These are phyloP conservation scores for Sericinus montela DNA, from an alignment of 2,888 invertebrate species.

Conservation along the genomic window DNA sequence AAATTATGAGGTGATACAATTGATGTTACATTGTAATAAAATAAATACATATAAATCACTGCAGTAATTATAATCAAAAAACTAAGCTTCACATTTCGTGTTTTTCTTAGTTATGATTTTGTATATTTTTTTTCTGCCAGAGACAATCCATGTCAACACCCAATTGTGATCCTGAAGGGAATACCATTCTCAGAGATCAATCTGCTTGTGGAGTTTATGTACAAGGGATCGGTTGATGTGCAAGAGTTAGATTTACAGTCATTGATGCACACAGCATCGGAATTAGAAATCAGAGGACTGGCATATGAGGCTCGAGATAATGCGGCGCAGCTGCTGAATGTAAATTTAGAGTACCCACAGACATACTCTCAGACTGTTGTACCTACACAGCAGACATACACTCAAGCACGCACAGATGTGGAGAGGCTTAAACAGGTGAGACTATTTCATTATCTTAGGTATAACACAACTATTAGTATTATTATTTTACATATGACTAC, in stretches of 20 bases:
- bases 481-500: no score
- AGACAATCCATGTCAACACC: constrained; percentile 86
- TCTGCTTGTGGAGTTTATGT: constrained; percentile 84
- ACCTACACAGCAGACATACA: constrained; percentile 39
- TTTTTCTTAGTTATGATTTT: constrained; percentile 10
- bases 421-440: constrained; percentile 72
- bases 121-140: constrained; percentile 38
- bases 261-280: constrained; percentile 83
- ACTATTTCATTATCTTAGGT: no score
- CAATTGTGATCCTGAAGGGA: constrained; percentile 84
- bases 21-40: constrained; percentile 21
- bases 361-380: constrained; percentile 53
- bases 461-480: no score
- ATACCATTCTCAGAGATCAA: constrained; percentile 83
- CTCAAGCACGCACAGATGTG: constrained; percentile 65
- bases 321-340: constrained; percentile 75
- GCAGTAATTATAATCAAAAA: neutral
- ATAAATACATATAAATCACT: constrained; percentile 4
- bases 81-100: neutral
- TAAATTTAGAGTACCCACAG: constrained; percentile 69
- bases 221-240: constrained; percentile 84
- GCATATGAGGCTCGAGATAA: constrained; percentile 80
- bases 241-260: constrained; percentile 81
- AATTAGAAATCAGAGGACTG: constrained; percentile 83
- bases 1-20: no score